Evolutionary conservation across 2,113 vertebrate genomes (phyloP).

Genomic region (Odocoileus virginianus): DNA sequence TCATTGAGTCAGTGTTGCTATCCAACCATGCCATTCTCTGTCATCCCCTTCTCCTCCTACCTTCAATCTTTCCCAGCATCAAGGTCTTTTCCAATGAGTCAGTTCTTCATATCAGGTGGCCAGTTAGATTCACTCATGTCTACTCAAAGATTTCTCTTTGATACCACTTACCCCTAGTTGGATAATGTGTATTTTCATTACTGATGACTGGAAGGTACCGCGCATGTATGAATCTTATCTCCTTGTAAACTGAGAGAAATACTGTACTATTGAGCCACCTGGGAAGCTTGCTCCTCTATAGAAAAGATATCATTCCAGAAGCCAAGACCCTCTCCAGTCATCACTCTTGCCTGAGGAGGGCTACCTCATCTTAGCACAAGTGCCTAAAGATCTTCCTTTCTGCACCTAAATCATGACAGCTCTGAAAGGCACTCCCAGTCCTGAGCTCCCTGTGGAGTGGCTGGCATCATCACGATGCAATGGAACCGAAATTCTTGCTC

Average conservation of each 20-base stretch:
- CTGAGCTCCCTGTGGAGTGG: neutral
- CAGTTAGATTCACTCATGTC: neutral
- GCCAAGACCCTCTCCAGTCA: neutral
- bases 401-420: neutral
- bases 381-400: neutral
- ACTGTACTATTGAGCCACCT: neutral
- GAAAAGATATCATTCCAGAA: neutral
- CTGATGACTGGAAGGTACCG: neutral
- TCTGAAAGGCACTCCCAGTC: neutral
- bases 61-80: neutral
- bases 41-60: neutral
- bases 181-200: neutral
- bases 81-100: neutral
- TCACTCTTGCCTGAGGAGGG: neutral
- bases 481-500: neutral
- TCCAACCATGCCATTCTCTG: neutral
- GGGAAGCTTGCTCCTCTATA: neutral
- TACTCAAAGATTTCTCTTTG: neutral
- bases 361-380: neutral
- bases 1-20: neutral
- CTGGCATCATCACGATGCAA: neutral
- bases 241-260: neutral
- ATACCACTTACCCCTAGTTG: neutral
- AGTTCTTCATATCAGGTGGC: neutral
- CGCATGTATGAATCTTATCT: neutral